A percentile compares a stretch with the other conserved stretches of the same genome.
Evolutionary conservation across 2,797 vertebrate genomes (phyloP).

Genomic region (Halcyon chelicuti): DNA sequence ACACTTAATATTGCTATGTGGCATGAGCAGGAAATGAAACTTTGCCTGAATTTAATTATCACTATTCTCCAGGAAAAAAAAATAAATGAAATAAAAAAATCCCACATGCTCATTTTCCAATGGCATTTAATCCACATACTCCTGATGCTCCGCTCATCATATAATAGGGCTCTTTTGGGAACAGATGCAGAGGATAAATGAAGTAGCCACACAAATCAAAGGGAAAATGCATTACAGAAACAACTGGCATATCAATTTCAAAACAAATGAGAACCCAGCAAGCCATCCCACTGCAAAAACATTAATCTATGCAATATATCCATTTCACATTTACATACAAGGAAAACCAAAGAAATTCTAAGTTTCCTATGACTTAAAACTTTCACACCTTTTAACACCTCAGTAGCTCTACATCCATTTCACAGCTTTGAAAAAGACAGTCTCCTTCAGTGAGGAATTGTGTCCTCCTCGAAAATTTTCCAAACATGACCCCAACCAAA

Average conservation of each 20-base stretch:
- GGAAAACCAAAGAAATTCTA: not conserved
- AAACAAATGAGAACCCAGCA: not conserved
- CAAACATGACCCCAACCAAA: not conserved
- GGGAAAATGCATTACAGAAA: not conserved
- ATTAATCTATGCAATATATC: not conserved
- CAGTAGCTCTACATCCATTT: not conserved
- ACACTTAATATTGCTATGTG: not conserved
- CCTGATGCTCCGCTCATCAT: not conserved
- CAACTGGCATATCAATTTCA: not conserved
- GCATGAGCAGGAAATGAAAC: slow-evolving; percentile 13
- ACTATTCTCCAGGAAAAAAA: not conserved
- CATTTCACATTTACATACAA: not conserved
- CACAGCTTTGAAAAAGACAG: not conserved
- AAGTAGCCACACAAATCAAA: not conserved
- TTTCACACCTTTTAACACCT: not conserved
- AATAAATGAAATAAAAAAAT: not conserved
- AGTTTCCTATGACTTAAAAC: not conserved
- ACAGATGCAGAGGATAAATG: not conserved
- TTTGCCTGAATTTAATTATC: slow-evolving; percentile 8
- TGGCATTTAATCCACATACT: not conserved
- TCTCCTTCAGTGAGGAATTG: not conserved
- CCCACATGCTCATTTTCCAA: not conserved
- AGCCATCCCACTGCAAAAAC: not conserved
- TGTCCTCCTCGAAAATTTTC: not conserved
- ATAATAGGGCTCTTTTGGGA: not conserved